Percentiles rank a stretch among this genome's conserved stretches.
Evolutionary conservation across 37 sponge, comb jelly and placozoan genomes (phyloP).

Genomic region (Chondrilla cf. caribensis): DNA sequence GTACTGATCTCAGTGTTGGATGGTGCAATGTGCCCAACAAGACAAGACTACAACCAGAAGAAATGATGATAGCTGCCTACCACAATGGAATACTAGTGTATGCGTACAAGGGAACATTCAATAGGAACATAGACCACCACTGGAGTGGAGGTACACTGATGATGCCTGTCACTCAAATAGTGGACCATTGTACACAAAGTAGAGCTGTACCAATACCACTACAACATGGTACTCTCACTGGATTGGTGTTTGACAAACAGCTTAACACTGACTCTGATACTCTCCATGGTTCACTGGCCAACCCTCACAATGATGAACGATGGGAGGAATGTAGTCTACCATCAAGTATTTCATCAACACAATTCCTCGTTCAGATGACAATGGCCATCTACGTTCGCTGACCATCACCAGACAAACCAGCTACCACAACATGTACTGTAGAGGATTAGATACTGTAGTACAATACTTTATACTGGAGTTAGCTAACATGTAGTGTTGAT

Average conservation of each 20-base stretch:
- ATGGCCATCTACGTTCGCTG: no score
- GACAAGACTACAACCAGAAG: neutral
- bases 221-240: neutral
- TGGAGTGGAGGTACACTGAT: conserved; percentile 16
- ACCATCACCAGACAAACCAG: no score
- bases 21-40: conserved; percentile 27
- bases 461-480: no score
- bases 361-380: neutral
- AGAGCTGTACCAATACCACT: conserved; percentile 9
- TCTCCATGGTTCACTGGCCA: neutral
- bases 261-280: neutral
- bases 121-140: conserved; percentile 13
- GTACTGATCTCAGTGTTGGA: neutral
- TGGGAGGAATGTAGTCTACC: conserved; percentile 9
- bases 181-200: neutral
- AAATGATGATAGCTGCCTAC: conserved; percentile 21
- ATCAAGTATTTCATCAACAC: neutral
- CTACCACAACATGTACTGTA: no score
- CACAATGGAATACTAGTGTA: conserved; percentile 17
- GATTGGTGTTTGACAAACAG: conserved; percentile 18
- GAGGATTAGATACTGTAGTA: no score
- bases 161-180: neutral
- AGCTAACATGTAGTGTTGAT: no score
- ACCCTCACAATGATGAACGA: neutral
- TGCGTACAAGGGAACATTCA: conserved; percentile 18